A percentile compares a stretch with the other conserved stretches of the same genome.
Conservation (phyloP, 2,797 vertebrate species). For the Sebastes vulpes region DNA sequence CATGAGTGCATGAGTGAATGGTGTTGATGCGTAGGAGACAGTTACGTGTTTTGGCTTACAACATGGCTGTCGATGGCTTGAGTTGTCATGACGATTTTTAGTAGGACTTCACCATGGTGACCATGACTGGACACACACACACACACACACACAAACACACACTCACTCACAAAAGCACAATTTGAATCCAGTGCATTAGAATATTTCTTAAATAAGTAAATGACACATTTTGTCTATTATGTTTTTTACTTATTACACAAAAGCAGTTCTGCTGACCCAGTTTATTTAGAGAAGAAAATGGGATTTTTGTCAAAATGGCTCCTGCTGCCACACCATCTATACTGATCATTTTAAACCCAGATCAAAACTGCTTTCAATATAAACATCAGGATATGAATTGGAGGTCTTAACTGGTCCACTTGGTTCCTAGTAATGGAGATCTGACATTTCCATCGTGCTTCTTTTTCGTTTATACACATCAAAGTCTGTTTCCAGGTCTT, state of each 20-base stretch:
- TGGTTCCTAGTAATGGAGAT: neutral
- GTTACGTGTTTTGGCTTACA: slow-evolving; percentile 86
- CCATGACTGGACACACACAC: slow-evolving; percentile 69
- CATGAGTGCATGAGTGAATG: slow-evolving; percentile 59
- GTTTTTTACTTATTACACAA: slow-evolving; percentile 17
- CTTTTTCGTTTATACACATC: no score
- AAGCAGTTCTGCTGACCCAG: slow-evolving; percentile 27
- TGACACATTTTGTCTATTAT: slow-evolving; percentile 36
- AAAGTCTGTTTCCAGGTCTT: no score
- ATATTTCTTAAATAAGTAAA: slow-evolving; percentile 49
- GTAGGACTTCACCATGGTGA: slow-evolving; percentile 88
- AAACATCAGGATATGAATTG: neutral
- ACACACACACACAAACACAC: slow-evolving; percentile 29
- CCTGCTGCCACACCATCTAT: neutral
- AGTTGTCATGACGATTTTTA: slow-evolving; percentile 89
- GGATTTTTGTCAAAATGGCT: slow-evolving; percentile 8
- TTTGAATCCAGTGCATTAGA: slow-evolving; percentile 35
- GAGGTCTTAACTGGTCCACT: neutral
- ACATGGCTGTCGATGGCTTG: slow-evolving; percentile 83
- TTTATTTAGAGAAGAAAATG: slow-evolving; percentile 18
- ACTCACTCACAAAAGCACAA: slow-evolving; percentile 30
- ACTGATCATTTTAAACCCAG: neutral
- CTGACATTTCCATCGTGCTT: neutral
- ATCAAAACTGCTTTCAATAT: neutral
- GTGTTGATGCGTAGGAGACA: slow-evolving; percentile 85